Conservation (phyloP, 1,140 invertebrate genomes). For the Camponotus pennsylvanicus region DNA sequence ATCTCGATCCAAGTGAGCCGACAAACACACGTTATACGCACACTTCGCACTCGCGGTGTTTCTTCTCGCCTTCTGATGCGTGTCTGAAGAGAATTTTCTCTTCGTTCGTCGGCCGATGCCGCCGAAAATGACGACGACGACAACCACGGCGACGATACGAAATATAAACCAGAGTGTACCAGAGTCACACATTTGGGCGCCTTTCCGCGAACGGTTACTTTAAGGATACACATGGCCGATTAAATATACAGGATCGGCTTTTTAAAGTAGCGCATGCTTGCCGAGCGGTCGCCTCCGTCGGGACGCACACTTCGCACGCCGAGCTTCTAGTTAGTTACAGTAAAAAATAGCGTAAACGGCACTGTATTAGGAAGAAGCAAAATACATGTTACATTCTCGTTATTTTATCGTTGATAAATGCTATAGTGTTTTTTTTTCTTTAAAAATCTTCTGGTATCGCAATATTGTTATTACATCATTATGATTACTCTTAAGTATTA, state of each 20-base stretch:
- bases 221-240: conserved; percentile 74
- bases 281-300: conserved; percentile 69
- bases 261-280: conserved; percentile 76
- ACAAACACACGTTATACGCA: neutral
- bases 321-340: conserved; percentile 83
- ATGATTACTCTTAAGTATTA: conserved; percentile 73
- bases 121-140: neutral
- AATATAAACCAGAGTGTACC: neutral
- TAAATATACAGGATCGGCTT: conserved; percentile 65
- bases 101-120: neutral
- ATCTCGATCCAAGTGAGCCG: conserved; percentile 32
- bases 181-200: conserved; percentile 61
- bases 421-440: conserved; percentile 77
- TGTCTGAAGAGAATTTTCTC: neutral
- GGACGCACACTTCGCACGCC: conserved; percentile 58
- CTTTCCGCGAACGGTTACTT: conserved; percentile 14
- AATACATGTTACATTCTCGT: conserved; percentile 86
- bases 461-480: conserved; percentile 69
- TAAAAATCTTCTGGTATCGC: conserved; percentile 75
- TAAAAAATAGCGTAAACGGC: conserved; percentile 87
- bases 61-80: neutral
- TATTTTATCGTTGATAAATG: conserved; percentile 86
- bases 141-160: neutral
- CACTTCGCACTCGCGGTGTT: neutral
- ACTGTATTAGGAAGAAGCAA: conserved; percentile 87